Percentiles rank a stretch among this genome's conserved stretches.
Evolutionary conservation across 2,888 invertebrate genomes (phyloP).

Genomic region (Empis stercorea): DNA sequence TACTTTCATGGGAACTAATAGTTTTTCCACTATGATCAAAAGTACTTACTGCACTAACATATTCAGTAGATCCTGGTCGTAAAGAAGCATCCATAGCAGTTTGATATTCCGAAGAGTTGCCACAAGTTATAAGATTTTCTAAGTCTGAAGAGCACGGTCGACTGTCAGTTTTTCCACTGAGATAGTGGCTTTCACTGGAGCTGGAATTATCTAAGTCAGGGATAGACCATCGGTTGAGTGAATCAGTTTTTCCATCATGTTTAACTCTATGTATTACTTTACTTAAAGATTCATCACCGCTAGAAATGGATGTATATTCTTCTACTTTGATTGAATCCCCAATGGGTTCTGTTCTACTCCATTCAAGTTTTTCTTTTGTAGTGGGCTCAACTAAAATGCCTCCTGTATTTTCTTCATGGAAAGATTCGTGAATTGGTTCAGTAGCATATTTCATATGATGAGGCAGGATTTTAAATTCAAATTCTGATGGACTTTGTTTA

Average conservation of each 20-base stretch:
- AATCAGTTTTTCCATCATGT: slow-evolving; percentile 35
- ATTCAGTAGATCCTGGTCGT: slow-evolving; percentile 70
- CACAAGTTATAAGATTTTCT: slow-evolving; percentile 62
- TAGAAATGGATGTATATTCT: slow-evolving; percentile 11
- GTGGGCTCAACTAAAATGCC: slow-evolving; percentile 8
- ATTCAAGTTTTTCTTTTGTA: neutral
- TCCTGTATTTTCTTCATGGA: slow-evolving; percentile 18
- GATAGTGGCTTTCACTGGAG: slow-evolving; percentile 80
- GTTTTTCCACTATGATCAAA: slow-evolving; percentile 37
- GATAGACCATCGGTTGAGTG: slow-evolving; percentile 56
- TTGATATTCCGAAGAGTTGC: slow-evolving; percentile 75
- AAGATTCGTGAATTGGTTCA: slow-evolving; percentile 25
- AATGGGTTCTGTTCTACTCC: slow-evolving; percentile 34
- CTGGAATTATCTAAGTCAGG: slow-evolving; percentile 75
- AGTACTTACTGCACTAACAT: slow-evolving; percentile 75
- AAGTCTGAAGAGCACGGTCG: slow-evolving; percentile 78
- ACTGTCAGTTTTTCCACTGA: slow-evolving; percentile 67
- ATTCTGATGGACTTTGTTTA: slow-evolving; percentile 61
- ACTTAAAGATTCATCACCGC: slow-evolving; percentile 12
- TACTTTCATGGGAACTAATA: slow-evolving; percentile 73
- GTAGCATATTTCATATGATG: slow-evolving; percentile 37
- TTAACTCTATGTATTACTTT: slow-evolving; percentile 25
- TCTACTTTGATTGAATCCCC: slow-evolving; percentile 5
- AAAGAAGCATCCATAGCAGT: slow-evolving; percentile 68
- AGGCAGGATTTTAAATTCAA: slow-evolving; percentile 52